Percentiles rank a stretch among this genome's conserved stretches.
Conservation (phyloP, 2,888 invertebrate genomes). For the Diarsia dahlii region DNA sequence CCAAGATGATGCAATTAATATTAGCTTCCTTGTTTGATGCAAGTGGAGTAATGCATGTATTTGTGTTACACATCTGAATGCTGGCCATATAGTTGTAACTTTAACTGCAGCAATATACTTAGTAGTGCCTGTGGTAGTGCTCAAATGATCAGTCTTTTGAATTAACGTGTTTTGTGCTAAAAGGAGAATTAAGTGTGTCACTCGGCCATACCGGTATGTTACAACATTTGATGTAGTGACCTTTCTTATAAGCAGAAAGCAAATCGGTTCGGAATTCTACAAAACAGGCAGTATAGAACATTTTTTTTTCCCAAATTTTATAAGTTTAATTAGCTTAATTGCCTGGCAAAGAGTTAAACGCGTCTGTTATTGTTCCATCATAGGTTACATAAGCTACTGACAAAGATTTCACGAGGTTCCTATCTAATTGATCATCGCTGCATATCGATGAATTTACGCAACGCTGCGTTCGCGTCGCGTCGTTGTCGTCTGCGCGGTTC, state of each 20-base stretch:
- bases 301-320: neutral
- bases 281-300: neutral
- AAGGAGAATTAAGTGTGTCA: constrained; percentile 31
- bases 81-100: constrained; percentile 28
- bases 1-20: constrained; percentile 60
- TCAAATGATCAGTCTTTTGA: constrained; percentile 40
- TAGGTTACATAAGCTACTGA: constrained; percentile 75
- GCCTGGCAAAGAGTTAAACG: constrained; percentile 32
- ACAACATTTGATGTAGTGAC: constrained; percentile 39
- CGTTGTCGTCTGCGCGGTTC: constrained; percentile 59
- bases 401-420: constrained; percentile 74
- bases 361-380: constrained; percentile 70
- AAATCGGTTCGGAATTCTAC: constrained; percentile 14
- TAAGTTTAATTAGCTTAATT: constrained; percentile 13
- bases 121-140: constrained; percentile 12
- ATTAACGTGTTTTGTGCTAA: constrained; percentile 39
- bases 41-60: constrained; percentile 58
- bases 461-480: constrained; percentile 65
- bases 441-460: constrained; percentile 84
- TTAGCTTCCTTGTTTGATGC: constrained; percentile 62
- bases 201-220: constrained; percentile 27
- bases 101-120: constrained; percentile 33
- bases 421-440: constrained; percentile 80
- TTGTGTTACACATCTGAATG: constrained; percentile 53
- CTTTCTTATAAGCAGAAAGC: constrained; percentile 33